Evolutionary conservation across 2,888 invertebrate genomes (phyloP).

Genomic region (Phaonia tiefii): DNA sequence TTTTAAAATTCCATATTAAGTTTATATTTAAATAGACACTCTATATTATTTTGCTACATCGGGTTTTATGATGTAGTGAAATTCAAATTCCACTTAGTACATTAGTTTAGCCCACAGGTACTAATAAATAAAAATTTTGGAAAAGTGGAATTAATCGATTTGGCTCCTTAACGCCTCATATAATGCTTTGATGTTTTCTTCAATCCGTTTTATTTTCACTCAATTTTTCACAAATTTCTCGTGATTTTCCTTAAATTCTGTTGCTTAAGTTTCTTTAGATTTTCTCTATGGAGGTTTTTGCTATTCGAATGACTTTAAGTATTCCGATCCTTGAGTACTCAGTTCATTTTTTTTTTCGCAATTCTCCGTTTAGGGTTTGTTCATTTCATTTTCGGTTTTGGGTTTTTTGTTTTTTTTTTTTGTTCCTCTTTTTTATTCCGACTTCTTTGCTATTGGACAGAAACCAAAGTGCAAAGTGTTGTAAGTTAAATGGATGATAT

Average conservation of each 20-base stretch:
- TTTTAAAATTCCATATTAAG: too few relatives aligned
- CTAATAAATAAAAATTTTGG: too few relatives aligned
- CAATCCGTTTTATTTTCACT: conserved; percentile 66
- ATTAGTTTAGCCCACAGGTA: too few relatives aligned
- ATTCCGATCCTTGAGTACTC: conserved; percentile 39
- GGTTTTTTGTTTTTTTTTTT: conserved; percentile 21
- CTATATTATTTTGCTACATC: too few relatives aligned
- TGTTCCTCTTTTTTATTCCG: conserved; percentile 15
- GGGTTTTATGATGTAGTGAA: too few relatives aligned
- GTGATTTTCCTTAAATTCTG: not conserved
- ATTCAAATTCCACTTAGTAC: too few relatives aligned
- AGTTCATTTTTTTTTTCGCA: conserved; percentile 14
- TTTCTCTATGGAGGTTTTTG: not conserved
- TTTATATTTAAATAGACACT: too few relatives aligned
- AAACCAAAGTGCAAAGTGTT: conserved; percentile 77
- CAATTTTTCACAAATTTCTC: conserved; percentile 38
- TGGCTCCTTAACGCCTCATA: too few relatives aligned
- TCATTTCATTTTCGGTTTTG: not conserved
- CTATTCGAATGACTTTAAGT: conserved; percentile 28
- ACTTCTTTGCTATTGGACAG: conserved; percentile 58
- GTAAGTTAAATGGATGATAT: conserved; percentile 78
- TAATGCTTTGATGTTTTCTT: conserved; percentile 53
- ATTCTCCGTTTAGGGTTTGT: conserved; percentile 40
- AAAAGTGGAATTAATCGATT: too few relatives aligned
- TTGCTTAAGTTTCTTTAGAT: too few relatives aligned